Percentiles rank a stretch among this genome's conserved stretches.
Conservation (phyloP, 2,113 vertebrate genomes). For the Eubucco bourcierii region DNA sequence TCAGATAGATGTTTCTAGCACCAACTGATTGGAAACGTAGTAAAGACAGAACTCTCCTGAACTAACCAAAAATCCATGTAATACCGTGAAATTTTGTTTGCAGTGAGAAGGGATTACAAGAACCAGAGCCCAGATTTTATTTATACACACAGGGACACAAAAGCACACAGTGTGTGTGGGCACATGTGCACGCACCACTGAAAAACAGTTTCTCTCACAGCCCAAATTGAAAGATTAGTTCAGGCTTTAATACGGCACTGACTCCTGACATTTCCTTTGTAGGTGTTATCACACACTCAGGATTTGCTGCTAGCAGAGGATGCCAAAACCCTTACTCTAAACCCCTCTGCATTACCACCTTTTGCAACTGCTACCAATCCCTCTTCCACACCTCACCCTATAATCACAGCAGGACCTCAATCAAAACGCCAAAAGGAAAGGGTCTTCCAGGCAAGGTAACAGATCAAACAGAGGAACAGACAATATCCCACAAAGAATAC, state of each 20-base stretch:
- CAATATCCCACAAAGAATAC: neutral
- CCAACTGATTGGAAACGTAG: neutral
- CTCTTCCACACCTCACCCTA: neutral
- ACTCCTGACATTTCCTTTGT: neutral
- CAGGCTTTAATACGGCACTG: neutral
- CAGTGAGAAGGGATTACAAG: neutral
- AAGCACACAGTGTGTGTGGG: neutral
- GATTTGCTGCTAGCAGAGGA: neutral
- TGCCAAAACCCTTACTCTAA: neutral
- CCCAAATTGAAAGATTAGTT: slow-evolving; percentile 17
- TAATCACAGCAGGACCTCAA: neutral
- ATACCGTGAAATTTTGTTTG: neutral
- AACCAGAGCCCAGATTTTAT: neutral
- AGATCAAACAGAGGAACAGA: neutral
- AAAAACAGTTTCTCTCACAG: neutral
- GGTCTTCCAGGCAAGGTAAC: neutral
- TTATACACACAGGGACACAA: neutral
- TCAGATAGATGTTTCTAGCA: neutral
- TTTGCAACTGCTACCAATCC: neutral
- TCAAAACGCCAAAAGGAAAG: neutral
- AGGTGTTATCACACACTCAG: neutral
- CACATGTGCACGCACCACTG: neutral
- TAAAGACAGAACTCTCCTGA: neutral
- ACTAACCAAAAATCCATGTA: neutral
- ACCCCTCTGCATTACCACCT: neutral